Evolutionary conservation across 2,113 vertebrate species (phyloP), one percentile per base, ranked within the genome.

Genomic region (Ophiodon elongatus): DNA sequence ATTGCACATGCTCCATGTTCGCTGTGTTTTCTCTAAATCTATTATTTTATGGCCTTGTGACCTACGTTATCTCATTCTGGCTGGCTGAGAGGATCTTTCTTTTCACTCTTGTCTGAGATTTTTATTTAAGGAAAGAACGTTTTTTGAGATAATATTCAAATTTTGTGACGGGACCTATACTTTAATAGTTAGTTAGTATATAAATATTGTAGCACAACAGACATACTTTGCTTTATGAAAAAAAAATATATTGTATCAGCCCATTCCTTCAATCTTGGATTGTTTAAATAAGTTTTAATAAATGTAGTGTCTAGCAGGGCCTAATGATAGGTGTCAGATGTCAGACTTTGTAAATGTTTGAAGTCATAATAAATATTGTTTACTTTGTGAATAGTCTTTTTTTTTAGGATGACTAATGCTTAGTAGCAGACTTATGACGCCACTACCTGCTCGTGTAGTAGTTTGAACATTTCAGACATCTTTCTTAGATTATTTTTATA

Each of bases 281-380:
- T 75, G 21, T 25, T 35, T 74, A 13, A 74, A 2, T 5, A 0
- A 33, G 27, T 47, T 74, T 47, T 8, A 27, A 21, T 27, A 27
- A 14, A 73, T 39, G 21, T 21, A 62, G 41, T 63, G 29, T 64
- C 41, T 15, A 13, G 25, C 59, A 35, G 45, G 69, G 2, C 21
- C 14, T 45, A 65, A 45, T 66, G 35, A 39, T 35, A 71, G 68
- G 37, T 25, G n/a, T n/a, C n/a, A n/a, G n/a, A 75, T 27, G 54
- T 25, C 52, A 66, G 27, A 3, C 15, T 57, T 33, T 54, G 45
- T 25, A 50, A 69, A 50, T 10, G 66, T 67, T 50, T 50, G 19
- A 10, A 60, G 52, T 59, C 27, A 62, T n/a, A 64, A 33, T 80
- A 67, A 68, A 60, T 68, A 60, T 52, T 17, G 39, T 74, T 67